Base-by-base conservation (phyloP, 2,797 vertebrate species). In the Spheniscus humboldti region DNA sequence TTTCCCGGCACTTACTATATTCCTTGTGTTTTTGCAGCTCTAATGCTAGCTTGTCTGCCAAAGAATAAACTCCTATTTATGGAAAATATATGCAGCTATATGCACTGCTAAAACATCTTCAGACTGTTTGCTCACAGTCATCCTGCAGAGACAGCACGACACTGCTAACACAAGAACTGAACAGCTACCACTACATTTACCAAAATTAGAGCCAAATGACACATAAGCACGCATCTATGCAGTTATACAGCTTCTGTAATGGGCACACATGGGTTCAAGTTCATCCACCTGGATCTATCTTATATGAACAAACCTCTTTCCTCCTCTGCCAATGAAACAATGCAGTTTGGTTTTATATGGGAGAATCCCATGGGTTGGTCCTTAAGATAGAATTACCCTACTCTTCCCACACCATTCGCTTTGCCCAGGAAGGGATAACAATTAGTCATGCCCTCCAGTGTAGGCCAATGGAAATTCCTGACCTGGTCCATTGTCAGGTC, bases 61-160 rank as follows among this genome's bases (percentile, higher is more conserved):
- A 94, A 96, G 97, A 96, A 92, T 96, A 97, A 94, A 94, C 89
- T 96, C 91, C 97, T 97, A 95, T 96, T 97, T 97, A 92, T 96
- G 94, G 96, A 71, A 96, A 96, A 96, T 96, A 81, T 88, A 95
- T 97, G 91, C 97, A 96, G 95, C 94, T 97, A 75, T 92, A 56
- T 93, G 93, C 92, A 45, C 91, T 94, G 94, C 91, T 94, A 79
- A 88, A 96, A 95, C 95, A 97, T 94, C 91, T 94, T 97, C 94
- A 97, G 94, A 95, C 92, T 96, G 94, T 96, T 97, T 96, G 94
- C 94, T 97, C 94, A 96, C 95, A 96, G 94, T 55, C 76, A 24
- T 92, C 89, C 93, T 91, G 92, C 91, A 73, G 93, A 94, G 91
- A 91, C 94, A 91, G 91, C 85, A 12, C 31, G 84, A 74, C 86